These are phyloP conservation scores for Aeoliscus strigatus DNA, from an alignment of 2,797 vertebrate species.

Conservation along the genomic window DNA sequence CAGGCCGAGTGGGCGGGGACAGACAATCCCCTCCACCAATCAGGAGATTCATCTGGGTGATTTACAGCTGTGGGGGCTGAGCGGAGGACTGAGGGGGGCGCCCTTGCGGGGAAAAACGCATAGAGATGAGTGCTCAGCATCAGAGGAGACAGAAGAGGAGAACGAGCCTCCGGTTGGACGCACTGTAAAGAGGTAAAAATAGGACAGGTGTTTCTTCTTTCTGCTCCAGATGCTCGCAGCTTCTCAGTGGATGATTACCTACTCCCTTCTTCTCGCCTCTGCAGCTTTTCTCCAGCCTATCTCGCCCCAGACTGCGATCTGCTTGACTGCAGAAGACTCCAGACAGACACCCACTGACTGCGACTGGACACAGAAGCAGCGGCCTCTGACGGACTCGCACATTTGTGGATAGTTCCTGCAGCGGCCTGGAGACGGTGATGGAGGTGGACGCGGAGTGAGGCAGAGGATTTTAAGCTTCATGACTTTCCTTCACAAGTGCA, in stretches of 20 bases:
- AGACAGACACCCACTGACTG: too few relatives aligned
- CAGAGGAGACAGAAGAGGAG: slow-evolving; percentile 76
- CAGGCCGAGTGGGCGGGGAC: slow-evolving; percentile 27
- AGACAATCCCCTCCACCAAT: slow-evolving; percentile 55
- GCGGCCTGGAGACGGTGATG: slow-evolving; percentile 45
- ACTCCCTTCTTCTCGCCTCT: too few relatives aligned
- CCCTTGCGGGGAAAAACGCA: slow-evolving; percentile 82
- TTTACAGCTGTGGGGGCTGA: slow-evolving; percentile 54
- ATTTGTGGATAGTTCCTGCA: neutral
- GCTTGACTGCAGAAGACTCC: too few relatives aligned
- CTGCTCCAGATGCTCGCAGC: too few relatives aligned
- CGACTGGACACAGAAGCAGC: too few relatives aligned
- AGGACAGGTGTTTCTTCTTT: neutral
- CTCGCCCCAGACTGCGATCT: too few relatives aligned
- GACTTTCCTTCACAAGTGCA: slow-evolving; percentile 64
- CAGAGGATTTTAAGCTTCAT: slow-evolving; percentile 37
- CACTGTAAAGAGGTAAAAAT: slow-evolving; percentile 33
- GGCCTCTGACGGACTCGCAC: slow-evolving; percentile 24
- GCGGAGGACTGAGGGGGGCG: slow-evolving; percentile 58
- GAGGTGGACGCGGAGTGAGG: slow-evolving; percentile 34
- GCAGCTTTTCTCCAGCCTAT: too few relatives aligned
- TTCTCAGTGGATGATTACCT: slow-evolving; percentile 55
- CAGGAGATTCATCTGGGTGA: slow-evolving; percentile 44
- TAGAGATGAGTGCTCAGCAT: slow-evolving; percentile 75
- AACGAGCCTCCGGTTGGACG: slow-evolving; percentile 62